A percentile compares a stretch with the other conserved stretches of the same genome.
Conservation (phyloP, 2,888 invertebrate species). For the Mesorhabditis spiculigera region DNA sequence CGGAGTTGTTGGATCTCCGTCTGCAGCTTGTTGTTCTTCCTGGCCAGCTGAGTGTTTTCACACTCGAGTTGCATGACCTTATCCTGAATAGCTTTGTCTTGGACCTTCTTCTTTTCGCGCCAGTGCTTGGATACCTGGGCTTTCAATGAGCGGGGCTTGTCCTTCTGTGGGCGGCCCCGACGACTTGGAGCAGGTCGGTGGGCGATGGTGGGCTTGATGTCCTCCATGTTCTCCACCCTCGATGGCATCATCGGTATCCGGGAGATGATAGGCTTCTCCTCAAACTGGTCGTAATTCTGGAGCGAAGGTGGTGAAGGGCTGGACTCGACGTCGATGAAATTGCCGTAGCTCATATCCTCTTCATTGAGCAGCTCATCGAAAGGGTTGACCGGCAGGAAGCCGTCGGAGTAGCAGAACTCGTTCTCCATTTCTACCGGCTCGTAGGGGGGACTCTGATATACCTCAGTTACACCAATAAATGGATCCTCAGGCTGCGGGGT, state of each 20-base stretch:
- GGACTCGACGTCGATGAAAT: neutral
- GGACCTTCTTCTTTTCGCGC: neutral
- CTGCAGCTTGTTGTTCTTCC: neutral
- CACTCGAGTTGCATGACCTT: neutral
- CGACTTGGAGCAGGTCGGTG: neutral
- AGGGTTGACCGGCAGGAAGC: neutral
- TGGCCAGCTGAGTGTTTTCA: neutral
- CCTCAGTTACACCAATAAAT: neutral
- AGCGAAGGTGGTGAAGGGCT: neutral
- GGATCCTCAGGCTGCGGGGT: neutral
- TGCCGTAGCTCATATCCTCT: neutral
- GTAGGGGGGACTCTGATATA: neutral
- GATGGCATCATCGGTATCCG: too few species aligned
- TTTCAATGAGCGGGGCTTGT: neutral
- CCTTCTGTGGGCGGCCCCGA: neutral
- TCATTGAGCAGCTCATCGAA: neutral
- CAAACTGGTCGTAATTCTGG: neutral
- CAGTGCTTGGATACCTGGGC: neutral
- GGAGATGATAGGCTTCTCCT: too few species aligned
- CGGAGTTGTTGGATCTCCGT: neutral
- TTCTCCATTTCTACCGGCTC: neutral
- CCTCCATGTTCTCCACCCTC: neutral
- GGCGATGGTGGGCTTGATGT: neutral
- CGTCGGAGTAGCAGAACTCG: neutral
- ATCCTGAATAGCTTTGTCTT: neutral